Evolutionary conservation across 2,797 vertebrate genomes (phyloP).

Genomic region (Threskiornis aethiopicus): DNA sequence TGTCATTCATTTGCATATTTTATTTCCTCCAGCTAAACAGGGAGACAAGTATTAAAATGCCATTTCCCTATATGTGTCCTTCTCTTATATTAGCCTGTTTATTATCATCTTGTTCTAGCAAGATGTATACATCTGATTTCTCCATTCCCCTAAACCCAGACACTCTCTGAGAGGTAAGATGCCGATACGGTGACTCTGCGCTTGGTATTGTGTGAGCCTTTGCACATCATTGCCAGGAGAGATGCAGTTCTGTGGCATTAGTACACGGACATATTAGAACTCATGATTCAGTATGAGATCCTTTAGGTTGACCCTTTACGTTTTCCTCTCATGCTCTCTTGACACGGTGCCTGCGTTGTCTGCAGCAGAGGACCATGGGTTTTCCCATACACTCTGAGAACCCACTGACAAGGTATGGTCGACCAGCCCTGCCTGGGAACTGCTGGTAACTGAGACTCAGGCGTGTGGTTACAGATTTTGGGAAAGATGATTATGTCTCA

Average conservation of each 20-base stretch:
- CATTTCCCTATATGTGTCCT: neutral
- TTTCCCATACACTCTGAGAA: neutral
- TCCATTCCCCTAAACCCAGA: neutral
- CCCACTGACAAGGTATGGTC: neutral
- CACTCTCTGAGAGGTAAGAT: neutral
- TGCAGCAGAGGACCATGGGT: neutral
- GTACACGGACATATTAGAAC: neutral
- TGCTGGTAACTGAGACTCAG: neutral
- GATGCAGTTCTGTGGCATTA: neutral
- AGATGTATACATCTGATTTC: neutral
- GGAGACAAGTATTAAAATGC: neutral
- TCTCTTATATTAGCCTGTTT: neutral
- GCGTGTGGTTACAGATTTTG: neutral
- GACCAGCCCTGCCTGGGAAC: neutral
- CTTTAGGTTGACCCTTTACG: neutral
- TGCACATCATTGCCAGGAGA: neutral
- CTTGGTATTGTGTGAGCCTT: neutral
- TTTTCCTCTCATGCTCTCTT: neutral
- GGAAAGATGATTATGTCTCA: neutral
- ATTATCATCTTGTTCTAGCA: neutral
- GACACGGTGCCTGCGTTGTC: rapidly evolving
- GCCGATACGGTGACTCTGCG: rapidly evolving
- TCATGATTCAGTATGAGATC: neutral
- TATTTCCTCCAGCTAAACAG: neutral
- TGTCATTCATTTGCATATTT: neutral